Evolutionary conservation across 2,888 invertebrate genomes (phyloP), one percentile per base, ranked within the genome.

Genomic region (Cyaniris semiargus): DNA sequence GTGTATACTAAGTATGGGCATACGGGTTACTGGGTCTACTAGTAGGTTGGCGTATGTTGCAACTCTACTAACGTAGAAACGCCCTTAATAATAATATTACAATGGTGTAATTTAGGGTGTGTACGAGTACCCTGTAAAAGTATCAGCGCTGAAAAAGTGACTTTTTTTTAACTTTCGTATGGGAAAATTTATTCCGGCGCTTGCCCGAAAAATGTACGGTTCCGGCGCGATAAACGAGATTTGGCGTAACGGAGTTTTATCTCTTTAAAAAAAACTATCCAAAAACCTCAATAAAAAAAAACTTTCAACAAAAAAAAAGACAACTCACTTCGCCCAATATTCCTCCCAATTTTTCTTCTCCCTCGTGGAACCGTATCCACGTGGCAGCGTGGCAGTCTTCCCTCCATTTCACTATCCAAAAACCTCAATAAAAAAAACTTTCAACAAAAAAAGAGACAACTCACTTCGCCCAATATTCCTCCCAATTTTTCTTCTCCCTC

Each of bases 391-490:
- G 0, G 93, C 91, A 0, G 92, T 93, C 81, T 83, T 89, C 3
- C 83, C 60, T 8, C 66, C 27, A 15, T 66, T 60, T 44, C 44
- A n/a, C n/a, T n/a, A n/a, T n/a, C n/a, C n/a, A n/a, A 34, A 34
- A 34, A 34, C 7, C 34, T 34, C 34, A 34, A 34, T 44, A 10
- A 21, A 58, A 21, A 58, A 53, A 58, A 21, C 10, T 44, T 0
- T 10, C 38, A 58, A 31, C n/a, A 76, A 78, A 77, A 79, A 78
- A 81, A 75, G 81, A 75, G 23, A 6, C 27, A 71, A 91, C 93
- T 91, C 83, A 94, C 94, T 88, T 87, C 1, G 93, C 87, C 94
- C 94, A 94, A 81, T 94, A 94, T 23, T 93, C 93, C 79, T 94
- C 93, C 94, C 94, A 94, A 75, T 88, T n/a, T n/a, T n/a, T 89